Conservation (phyloP, 1,140 invertebrate species). For the Micrasema minimum region DNA sequence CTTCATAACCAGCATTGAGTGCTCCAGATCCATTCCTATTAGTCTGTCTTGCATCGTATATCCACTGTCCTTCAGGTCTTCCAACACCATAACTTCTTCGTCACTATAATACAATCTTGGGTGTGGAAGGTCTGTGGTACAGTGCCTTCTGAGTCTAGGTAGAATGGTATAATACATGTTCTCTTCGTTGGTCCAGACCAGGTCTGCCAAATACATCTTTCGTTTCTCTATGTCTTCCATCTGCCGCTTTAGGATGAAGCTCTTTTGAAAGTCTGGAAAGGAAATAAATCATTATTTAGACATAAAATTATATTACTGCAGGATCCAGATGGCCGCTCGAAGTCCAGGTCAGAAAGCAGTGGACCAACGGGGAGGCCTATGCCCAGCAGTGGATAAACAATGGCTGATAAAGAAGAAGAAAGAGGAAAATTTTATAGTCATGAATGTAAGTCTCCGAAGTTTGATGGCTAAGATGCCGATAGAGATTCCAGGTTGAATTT, state of each 20-base stretch:
- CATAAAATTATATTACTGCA: no score
- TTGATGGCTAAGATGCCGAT: no score
- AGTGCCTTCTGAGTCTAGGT: slow-evolving; percentile 47
- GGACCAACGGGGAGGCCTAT: no score
- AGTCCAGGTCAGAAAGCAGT: no score
- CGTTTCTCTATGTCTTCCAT: slow-evolving; percentile 28
- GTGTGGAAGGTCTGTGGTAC: slow-evolving; percentile 16
- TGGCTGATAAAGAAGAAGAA: no score
- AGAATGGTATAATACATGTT: slow-evolving; percentile 55
- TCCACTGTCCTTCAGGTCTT: slow-evolving; percentile 58
- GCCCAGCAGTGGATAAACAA: no score
- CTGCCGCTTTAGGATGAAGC: slow-evolving; percentile 56
- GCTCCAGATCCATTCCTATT: slow-evolving; percentile 58
- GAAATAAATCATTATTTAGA: no score
- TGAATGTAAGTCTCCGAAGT: no score
- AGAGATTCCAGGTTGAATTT: no score
- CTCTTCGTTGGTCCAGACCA: slow-evolving; percentile 56
- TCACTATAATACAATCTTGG: slow-evolving; percentile 55
- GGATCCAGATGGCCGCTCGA: no score
- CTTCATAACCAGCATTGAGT: slow-evolving; percentile 57
- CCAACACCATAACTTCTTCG: slow-evolving; percentile 58
- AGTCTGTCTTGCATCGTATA: slow-evolving; percentile 56
- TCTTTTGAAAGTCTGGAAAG: slow-evolving; percentile 55
- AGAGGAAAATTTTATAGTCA: no score
- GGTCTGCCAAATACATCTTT: slow-evolving; percentile 40